A percentile compares a stretch with the other conserved stretches of the same genome.
phyloP scores from a whole-genome alignment of 2,797 vertebrate species.

The Catharus ustulatus region DNA sequence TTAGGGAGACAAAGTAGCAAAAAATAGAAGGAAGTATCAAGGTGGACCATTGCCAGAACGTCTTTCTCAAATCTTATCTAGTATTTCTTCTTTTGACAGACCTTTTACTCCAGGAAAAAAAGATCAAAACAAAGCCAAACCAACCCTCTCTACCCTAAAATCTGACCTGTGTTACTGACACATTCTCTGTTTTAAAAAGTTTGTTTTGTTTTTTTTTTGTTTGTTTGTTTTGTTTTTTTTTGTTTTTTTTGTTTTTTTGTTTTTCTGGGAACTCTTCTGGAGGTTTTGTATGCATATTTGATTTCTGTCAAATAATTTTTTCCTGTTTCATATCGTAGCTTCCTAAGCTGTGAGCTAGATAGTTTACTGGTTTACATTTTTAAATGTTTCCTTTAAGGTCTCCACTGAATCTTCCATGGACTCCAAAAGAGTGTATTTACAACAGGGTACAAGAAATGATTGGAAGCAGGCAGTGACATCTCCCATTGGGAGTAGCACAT shows the following conservation, averaged over 20 bases:
- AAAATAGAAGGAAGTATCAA: not conserved
- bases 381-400: not conserved
- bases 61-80: not conserved
- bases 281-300: not conserved
- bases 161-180: not conserved
- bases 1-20: not conserved
- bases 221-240: fast-evolving
- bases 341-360: not conserved
- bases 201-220: too few relatives aligned
- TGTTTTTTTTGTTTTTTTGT: fast-evolving
- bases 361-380: not conserved
- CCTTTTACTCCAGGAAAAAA: not conserved
- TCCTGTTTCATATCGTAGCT: not conserved
- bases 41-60: not conserved
- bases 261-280: not conserved
- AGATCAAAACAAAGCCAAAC: not conserved
- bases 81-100: not conserved
- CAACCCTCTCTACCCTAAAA: fast-evolving
- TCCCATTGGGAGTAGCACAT: not conserved
- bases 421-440: not conserved
- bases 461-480: not conserved
- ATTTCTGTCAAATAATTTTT: not conserved
- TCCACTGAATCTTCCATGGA: not conserved
- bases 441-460: not conserved
- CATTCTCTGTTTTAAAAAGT: not conserved